Conservation (phyloP, 2,113 vertebrate genomes). For the Castor canadensis region DNA sequence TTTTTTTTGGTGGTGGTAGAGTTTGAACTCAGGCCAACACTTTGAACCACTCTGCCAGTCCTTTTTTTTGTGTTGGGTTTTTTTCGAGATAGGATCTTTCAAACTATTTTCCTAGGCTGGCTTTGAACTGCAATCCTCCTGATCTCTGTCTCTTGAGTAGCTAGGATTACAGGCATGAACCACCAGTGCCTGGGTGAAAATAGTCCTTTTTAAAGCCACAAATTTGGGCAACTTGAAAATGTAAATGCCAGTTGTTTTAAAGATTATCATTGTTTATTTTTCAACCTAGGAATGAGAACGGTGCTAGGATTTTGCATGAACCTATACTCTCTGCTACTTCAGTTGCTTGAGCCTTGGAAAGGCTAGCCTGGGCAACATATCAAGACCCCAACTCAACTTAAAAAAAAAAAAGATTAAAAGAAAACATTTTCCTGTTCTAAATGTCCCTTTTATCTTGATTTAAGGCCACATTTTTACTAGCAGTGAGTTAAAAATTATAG, state of each 20-base stretch:
- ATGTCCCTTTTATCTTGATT: slow-evolving; percentile 30
- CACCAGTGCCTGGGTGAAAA: too few relatives aligned
- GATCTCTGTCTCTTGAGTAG: too few relatives aligned
- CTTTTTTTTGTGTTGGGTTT: too few relatives aligned
- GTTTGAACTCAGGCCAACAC: too few relatives aligned
- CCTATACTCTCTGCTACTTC: too few relatives aligned
- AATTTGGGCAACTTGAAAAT: slow-evolving; percentile 21
- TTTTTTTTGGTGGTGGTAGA: too few relatives aligned
- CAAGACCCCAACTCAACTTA: background rate
- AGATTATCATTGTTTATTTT: background rate
- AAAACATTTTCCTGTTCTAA: background rate
- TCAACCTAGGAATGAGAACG: background rate
- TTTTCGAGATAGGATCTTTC: too few relatives aligned
- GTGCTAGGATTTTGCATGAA: background rate
- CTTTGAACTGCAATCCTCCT: too few relatives aligned
- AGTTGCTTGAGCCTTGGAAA: background rate
- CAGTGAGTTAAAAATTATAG: slow-evolving; percentile 41
- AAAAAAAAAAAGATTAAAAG: background rate
- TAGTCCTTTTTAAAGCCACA: slow-evolving; percentile 6
- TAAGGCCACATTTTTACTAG: background rate
- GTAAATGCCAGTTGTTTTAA: background rate
- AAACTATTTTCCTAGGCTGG: too few relatives aligned
- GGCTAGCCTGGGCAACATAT: background rate
- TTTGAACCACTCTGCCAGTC: too few relatives aligned
- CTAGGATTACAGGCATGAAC: too few relatives aligned